A percentile compares a stretch with the other conserved stretches of the same genome.
Evolutionary conservation across 1,140 invertebrate genomes (phyloP).

Genomic region (Aphaenogaster rudis): DNA sequence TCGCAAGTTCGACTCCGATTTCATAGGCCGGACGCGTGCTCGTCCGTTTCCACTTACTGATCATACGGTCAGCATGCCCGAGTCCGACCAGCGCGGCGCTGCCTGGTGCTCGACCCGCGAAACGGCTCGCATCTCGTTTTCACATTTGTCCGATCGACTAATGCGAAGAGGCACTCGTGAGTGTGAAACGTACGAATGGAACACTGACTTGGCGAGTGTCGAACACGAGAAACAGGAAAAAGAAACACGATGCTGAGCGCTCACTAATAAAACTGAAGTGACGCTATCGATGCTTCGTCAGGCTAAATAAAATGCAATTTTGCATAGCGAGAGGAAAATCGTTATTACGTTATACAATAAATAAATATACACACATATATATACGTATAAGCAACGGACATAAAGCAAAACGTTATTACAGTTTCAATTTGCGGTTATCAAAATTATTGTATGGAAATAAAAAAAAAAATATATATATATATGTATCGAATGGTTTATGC

Average conservation of each 20-base stretch:
- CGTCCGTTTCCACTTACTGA: constrained; percentile 57
- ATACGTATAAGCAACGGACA: not conserved
- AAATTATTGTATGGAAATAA: not conserved
- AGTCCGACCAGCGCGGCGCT: not conserved
- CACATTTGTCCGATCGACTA: constrained; percentile 64
- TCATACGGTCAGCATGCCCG: constrained; percentile 30
- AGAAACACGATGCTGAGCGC: not conserved
- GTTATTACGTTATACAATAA: not conserved
- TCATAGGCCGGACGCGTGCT: constrained; percentile 60
- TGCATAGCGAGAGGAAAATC: not conserved
- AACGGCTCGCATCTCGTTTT: constrained; percentile 63
- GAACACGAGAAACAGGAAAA: not conserved
- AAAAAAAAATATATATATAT: constrained; percentile 11
- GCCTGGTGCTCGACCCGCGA: constrained; percentile 37
- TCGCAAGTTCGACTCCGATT: constrained; percentile 52
- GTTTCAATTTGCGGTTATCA: not conserved
- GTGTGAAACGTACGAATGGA: not conserved
- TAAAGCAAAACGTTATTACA: not conserved
- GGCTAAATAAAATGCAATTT: constrained; percentile 18
- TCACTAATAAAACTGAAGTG: constrained; percentile 41
- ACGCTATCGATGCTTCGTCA: not conserved
- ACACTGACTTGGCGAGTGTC: constrained; percentile 10
- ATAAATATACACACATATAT: not conserved
- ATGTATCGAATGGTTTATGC: not conserved
- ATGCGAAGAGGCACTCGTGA: constrained; percentile 23